Percentiles rank a stretch among this genome's conserved stretches.
These are phyloP conservation scores for Netelia fuscicornis DNA, from an alignment of 2,888 invertebrate genomes.

Conservation along the genomic window DNA sequence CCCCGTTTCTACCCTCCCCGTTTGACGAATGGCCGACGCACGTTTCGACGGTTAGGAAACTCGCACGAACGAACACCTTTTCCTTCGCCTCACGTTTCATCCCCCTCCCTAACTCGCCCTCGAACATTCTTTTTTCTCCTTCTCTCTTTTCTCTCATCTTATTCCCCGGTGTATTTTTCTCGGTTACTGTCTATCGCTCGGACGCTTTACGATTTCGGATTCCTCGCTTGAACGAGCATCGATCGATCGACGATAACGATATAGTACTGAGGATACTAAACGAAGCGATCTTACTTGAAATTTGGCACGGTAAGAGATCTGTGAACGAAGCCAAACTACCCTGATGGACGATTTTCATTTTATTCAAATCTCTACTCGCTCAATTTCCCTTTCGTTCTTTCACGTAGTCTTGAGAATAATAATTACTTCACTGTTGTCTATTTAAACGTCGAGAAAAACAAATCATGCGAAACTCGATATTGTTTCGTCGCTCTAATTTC, in stretches of 20 bases:
- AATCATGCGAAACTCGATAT: too few species aligned
- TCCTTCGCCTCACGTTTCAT: conserved; percentile 23
- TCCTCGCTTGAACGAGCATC: conserved; percentile 27
- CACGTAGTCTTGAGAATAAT: neutral
- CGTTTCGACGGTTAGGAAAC: conserved; percentile 10
- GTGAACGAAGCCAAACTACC: neutral
- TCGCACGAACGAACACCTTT: neutral
- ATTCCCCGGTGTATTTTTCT: conserved; percentile 34
- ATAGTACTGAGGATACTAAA: neutral
- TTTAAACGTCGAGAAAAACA: neutral
- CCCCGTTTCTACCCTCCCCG: neutral
- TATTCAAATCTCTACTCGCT: neutral
- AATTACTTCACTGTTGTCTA: neutral
- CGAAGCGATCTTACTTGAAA: neutral
- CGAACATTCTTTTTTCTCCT: neutral
- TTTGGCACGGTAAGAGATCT: neutral
- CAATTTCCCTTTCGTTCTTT: neutral
- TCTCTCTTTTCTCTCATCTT: neutral
- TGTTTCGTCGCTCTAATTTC: too few species aligned
- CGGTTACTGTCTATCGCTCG: conserved; percentile 19
- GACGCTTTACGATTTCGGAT: conserved; percentile 36
- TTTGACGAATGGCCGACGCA: conserved; percentile 44
- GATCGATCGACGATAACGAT: conserved; percentile 7
- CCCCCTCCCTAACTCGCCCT: neutral
- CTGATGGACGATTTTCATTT: neutral